Evolutionary conservation across 2,113 vertebrate species (phyloP), one percentile per base, ranked within the genome.

Genomic region (Empidonax traillii): DNA sequence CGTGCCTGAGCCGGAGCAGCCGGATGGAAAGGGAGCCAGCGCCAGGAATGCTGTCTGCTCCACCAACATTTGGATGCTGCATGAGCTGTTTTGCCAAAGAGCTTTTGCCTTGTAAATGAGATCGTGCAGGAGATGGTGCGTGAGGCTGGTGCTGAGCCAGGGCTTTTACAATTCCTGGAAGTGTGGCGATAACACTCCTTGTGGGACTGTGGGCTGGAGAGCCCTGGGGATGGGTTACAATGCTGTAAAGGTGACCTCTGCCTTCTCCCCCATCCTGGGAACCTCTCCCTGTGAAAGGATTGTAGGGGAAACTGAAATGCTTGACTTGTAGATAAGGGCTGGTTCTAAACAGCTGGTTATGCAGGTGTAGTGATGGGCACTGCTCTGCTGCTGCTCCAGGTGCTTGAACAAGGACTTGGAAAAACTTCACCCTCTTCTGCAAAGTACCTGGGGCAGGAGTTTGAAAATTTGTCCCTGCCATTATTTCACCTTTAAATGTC

Each of bases 1-100:
- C 30, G 95, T 94, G 96, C 96, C 94, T 81, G 96, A 96, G 94
- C 94, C 79, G 96, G 97, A 97, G 90, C 95, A 91, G 96, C 81
- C 66, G 81, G 97, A 86, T 95, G 97, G 97, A 89, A 89, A 92
- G 72, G 87, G 84, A 94, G 95, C 82, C 89, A 93, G 91, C 1
- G 14, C 87, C 68, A 77, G 95, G 33, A 85, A 14, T 7, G 49
- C 83, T 51, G 91, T 83, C 89, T 90, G 83, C 84, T 94, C 95
- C 85, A 41, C 68, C 35, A 62, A 61, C 87, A 21, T 65, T 91
- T 65, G 90, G 94, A 74, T n/a, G 81, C 62, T 71, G 46, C 5
- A 56, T 0, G 37, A 85, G 76, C 66, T 51, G 53, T 84, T 90
- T 73, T 75, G 96, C 85, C 93, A 82, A 83, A 69, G 83, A 87